A percentile compares a stretch with the other conserved stretches of the same genome.
Conservation (phyloP, 2,113 vertebrate species). For the Turnix velox region DNA sequence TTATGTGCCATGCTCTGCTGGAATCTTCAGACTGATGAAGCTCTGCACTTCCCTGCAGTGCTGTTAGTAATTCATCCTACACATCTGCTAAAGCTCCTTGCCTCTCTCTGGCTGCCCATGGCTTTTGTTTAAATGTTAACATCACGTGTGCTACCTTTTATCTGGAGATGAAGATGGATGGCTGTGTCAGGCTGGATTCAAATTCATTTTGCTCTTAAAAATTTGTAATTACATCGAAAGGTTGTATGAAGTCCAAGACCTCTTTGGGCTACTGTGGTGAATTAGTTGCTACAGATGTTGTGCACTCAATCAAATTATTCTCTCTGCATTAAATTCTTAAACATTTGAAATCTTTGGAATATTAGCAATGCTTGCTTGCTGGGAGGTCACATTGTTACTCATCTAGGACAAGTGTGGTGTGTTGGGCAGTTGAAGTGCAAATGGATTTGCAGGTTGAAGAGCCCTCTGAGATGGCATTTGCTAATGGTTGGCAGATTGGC, state of each 20-base stretch:
- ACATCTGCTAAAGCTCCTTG: conserved; percentile 27
- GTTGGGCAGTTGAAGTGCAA: conserved; percentile 10
- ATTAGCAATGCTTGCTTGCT: neutral
- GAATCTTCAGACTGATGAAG: no score
- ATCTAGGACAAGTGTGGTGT: neutral
- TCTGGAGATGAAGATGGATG: conserved; percentile 46
- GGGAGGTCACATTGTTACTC: conserved; percentile 26
- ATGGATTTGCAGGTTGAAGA: conserved; percentile 21
- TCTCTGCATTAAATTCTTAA: conserved; percentile 52
- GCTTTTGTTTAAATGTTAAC: conserved; percentile 46
- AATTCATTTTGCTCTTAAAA: conserved; percentile 47
- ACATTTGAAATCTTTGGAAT: conserved; percentile 13
- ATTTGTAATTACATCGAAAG: conserved; percentile 39
- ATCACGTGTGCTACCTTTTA: neutral
- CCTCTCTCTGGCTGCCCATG: neutral
- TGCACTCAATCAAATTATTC: conserved; percentile 13
- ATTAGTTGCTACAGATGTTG: conserved; percentile 41
- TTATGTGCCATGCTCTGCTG: no score
- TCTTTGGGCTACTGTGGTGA: conserved; percentile 30
- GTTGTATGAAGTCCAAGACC: conserved; percentile 33
- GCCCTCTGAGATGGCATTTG: neutral
- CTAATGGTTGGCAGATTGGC: neutral
- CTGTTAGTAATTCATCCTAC: neutral
- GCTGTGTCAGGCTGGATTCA: conserved; percentile 30
- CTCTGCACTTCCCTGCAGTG: no score